Conservation (phyloP, 2,888 invertebrate species). For the Eulithis testata region DNA sequence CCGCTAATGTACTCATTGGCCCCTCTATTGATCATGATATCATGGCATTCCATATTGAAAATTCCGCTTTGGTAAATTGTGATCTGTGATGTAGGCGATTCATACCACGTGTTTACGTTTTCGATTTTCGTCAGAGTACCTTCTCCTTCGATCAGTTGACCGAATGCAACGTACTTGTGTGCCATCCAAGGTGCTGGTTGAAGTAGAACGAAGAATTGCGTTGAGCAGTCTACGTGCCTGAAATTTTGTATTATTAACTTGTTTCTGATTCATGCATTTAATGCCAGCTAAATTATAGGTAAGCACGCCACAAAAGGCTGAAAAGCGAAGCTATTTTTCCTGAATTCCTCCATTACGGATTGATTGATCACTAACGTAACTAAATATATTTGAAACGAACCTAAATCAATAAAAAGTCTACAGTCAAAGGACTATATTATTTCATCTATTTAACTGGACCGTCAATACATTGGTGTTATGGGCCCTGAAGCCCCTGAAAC, state of each 20-base stretch:
- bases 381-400: too few species aligned
- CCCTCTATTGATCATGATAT: constrained; percentile 62
- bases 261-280: not conserved
- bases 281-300: too few species aligned
- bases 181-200: constrained; percentile 89
- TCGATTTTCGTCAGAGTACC: constrained; percentile 86
- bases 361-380: too few species aligned
- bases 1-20: constrained; percentile 62
- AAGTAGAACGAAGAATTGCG: constrained; percentile 88
- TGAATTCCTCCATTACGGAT: too few species aligned
- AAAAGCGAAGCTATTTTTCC: too few species aligned
- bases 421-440: too few species aligned
- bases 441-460: too few species aligned
- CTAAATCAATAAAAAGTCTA: too few species aligned
- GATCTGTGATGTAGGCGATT: constrained; percentile 78
- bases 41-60: constrained; percentile 68
- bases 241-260: constrained; percentile 26
- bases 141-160: constrained; percentile 88
- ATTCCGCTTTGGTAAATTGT: constrained; percentile 63
- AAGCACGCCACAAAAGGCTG: too few species aligned
- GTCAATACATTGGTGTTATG: too few species aligned
- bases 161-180: constrained; percentile 89
- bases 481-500: too few species aligned
- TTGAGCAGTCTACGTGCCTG: constrained; percentile 86
- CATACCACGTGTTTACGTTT: constrained; percentile 85